Evolutionary conservation across 1,140 invertebrate species (phyloP), one percentile per base, ranked within the genome.

Genomic region (Lasaia peninsularis): DNA sequence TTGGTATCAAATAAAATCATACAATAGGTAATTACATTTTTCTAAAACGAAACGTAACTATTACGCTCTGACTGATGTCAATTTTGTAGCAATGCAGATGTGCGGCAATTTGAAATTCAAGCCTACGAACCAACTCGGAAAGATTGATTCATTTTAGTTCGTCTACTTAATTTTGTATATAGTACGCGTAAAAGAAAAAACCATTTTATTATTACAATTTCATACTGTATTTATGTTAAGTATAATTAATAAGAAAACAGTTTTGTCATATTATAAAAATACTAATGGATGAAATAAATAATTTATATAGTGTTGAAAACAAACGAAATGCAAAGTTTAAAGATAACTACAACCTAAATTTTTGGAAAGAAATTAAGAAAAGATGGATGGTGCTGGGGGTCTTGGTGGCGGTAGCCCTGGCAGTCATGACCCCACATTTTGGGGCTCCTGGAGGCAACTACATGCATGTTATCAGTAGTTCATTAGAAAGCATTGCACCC

Each of bases 381-480:
- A 62, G 76, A 14, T 86, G 79, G 83, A 65, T 81, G 59, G 67
- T 82, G 10, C 56, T 71, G 2, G 83, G 80, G 10, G 75, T 83
- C 0, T 60, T 85, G 7, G 33, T 56, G 0, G 62, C 73, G 0
- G 68, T 80, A 28, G 62, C 70, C 0, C 44, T 73, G 7, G 81
- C 84, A 2, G 80, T 83, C 6, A 14, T 83, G 20, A 62, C 71
- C 40, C 80, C 84, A 8, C 68, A 61, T 6, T 44, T 78, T 11
- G 84, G 84, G 40, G 80, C 78, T 54, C 65, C 66, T 37, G 84
- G 84, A 87, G 84, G 84, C 81, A 87, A 85, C 71, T 78, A 83
- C 67, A 65, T 69, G 84, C 81, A 85, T 86, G 83, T 55, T 80
- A 71, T 75, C 59, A 44, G 70, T 64, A 69, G 78, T 75, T 77